Evolutionary conservation across 2,113 vertebrate species (phyloP).

Genomic region (rat (Rattus norvegicus)): GRCr8 NC_086021.1:126403001-126403500

Average conservation of each 20-base stretch:
- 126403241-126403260: slow-evolving; percentile 43
- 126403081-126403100: neutral
- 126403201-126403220: neutral
- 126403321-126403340: neutral
- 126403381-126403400: neutral
- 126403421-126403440: neutral
- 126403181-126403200: slow-evolving; percentile 14
- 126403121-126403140: neutral
- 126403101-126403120: neutral
- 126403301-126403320: neutral
- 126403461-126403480: neutral
- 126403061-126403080: neutral
- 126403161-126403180: slow-evolving; percentile 43
- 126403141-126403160: neutral
- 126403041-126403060: slow-evolving; percentile 21
- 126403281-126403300: slow-evolving; percentile 1
- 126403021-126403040: neutral
- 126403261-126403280: neutral
- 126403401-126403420: neutral
- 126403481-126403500: neutral
- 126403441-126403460: neutral
- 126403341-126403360: neutral
- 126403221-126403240: neutral
- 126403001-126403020: slow-evolving; percentile 26
- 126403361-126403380: neutral